Base-by-base conservation (phyloP, 2,888 invertebrate species). In the Torymus texanus region DNA sequence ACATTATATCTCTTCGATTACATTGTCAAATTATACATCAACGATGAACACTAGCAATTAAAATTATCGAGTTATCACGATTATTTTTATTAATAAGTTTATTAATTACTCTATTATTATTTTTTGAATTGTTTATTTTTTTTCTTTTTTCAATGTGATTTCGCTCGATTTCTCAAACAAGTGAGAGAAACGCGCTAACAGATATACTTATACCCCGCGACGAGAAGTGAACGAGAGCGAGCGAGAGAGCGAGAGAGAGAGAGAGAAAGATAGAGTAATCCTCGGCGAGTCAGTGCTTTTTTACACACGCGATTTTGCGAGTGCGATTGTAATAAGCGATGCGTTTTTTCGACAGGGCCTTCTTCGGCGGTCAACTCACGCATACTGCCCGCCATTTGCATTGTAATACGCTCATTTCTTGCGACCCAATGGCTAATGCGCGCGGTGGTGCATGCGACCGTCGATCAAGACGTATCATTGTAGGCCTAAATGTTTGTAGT, bases 401-500 rank as follows among this genome's bases (percentile, higher is more conserved):
- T 41, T 41, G 41, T 41, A 8, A 41, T 41, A 41, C 41, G 41
- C 41, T 41, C 41, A 41, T 41, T 8, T 41, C 41, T 8, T 5
- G 41, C 41, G 41, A 41, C 41, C 1, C 41, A 41, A 41, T 41
- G 5, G 41, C 8, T 8, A 1, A 41, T 5, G 41, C 8, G 8
- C 41, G 41, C 41, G 8, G 41, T 41, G 8, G 41, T 41, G 41
- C 8, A 55, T 29, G 8, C 59, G 29, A 56, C 63, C 74, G 51
- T 73, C 67, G 67, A 67, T 73, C 11, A 16, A 70, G 59, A 59
- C 61, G 75, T 75, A 75, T 75, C 72, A 75, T 24, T 73, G 73
- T 58, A 72, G 80, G 80, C 76, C 80, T 80, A 80, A 72, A 67
- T 76, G 68, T 75, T 71, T 61, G 61, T 72, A 67, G 59, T 14